Evolutionary conservation across 1,140 invertebrate species (phyloP).

Genomic region (Philotrypesis tridentata): DNA sequence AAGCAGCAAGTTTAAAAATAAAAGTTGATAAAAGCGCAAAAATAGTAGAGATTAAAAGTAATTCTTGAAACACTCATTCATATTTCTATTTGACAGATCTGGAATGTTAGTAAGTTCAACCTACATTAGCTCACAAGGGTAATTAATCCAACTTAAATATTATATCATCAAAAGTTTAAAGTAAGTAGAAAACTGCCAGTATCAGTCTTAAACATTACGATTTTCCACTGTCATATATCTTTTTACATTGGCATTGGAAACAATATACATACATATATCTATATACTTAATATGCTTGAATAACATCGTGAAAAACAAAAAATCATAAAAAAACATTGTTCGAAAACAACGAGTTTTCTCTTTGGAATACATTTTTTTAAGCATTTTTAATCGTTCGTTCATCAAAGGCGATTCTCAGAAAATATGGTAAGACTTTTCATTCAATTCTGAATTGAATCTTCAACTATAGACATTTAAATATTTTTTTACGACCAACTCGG

Average conservation of each 20-base stretch:
- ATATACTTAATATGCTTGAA: conserved; percentile 54
- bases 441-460: background rate
- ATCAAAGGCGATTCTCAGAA: background rate
- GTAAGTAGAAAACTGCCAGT: conserved; percentile 57
- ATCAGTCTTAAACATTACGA: conserved; percentile 64
- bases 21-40: background rate
- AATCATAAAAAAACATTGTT: conserved; percentile 21
- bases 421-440: background rate
- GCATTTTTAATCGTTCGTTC: background rate
- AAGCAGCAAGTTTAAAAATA: background rate
- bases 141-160: conserved; percentile 21
- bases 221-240: conserved; percentile 45
- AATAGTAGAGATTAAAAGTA: background rate
- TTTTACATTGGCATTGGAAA: conserved; percentile 38
- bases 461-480: background rate
- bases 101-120: conserved; percentile 34
- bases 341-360: conserved; percentile 26
- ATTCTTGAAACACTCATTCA: conserved; percentile 15
- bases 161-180: conserved; percentile 48
- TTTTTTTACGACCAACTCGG: background rate
- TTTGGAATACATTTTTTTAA: conserved; percentile 32
- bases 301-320: conserved; percentile 54
- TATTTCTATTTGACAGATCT: conserved; percentile 26
- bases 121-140: conserved; percentile 7
- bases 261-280: conserved; percentile 10